Conservation (phyloP, 2,888 invertebrate genomes). For the Bhutanitis thaidina region DNA sequence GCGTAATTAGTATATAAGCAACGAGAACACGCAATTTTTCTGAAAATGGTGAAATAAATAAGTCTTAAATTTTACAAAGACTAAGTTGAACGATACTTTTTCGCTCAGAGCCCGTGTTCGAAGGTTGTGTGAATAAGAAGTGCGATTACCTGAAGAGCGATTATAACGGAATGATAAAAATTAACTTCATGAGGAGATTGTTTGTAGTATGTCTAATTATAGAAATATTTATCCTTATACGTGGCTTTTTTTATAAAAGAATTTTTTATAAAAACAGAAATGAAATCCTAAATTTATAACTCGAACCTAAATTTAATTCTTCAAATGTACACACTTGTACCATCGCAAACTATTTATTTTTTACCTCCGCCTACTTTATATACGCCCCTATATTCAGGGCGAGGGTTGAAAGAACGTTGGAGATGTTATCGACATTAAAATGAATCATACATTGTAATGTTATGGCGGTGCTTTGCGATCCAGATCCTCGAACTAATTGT, state of each 20-base stretch:
- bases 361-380: conserved; percentile 44
- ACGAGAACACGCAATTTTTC: conserved; percentile 1
- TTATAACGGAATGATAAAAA: not conserved
- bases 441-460: conserved; percentile 53
- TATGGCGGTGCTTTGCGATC: conserved; percentile 47
- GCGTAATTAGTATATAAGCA: conserved; percentile 13
- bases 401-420: conserved; percentile 43
- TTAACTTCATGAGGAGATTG: not conserved
- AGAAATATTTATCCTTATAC: too few relatives aligned
- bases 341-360: conserved; percentile 39
- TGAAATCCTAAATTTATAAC: too few relatives aligned
- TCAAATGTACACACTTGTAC: conserved; percentile 11
- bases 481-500: conserved; percentile 54
- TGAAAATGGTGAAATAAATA: conserved; percentile 6
- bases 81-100: conserved; percentile 12
- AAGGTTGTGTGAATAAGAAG: conserved; percentile 5
- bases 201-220: too few relatives aligned
- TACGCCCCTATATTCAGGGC: conserved; percentile 51
- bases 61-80: conserved; percentile 11
- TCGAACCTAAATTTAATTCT: not conserved
- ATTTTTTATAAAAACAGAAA: too few relatives aligned
- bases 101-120: conserved; percentile 3
- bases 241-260: too few relatives aligned
- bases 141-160: conserved; percentile 10
- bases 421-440: conserved; percentile 50